These are phyloP conservation scores for Anagrus nilaparvatae DNA, from an alignment of 1,140 invertebrate species.

Conservation along the genomic window DNA sequence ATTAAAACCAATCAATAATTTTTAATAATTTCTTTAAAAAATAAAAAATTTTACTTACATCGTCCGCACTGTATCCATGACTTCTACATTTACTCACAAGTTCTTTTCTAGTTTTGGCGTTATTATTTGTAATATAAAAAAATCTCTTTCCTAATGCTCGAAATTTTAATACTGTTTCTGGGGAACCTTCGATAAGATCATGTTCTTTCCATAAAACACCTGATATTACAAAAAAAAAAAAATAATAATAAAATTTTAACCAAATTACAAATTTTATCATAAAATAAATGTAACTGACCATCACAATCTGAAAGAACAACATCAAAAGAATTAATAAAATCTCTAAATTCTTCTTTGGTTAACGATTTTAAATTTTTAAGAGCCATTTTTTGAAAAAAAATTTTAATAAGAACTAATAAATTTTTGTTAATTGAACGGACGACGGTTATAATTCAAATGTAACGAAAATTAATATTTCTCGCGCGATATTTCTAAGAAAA, in stretches of 20 bases:
- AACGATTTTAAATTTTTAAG: conserved; percentile 20
- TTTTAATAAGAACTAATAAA: too few species aligned
- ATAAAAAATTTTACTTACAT: too few species aligned
- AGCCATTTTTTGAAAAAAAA: conserved; percentile 21
- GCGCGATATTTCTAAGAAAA: too few species aligned
- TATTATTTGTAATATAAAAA: conserved; percentile 89
- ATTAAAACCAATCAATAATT: too few species aligned
- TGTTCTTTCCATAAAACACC: conserved; percentile 79
- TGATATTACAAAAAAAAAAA: too few species aligned
- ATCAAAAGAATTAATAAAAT: conserved; percentile 37
- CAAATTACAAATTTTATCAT: too few species aligned
- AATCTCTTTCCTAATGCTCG: conserved; percentile 67
- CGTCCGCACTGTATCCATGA: conserved; percentile 59
- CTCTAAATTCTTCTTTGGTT: conserved; percentile 26
- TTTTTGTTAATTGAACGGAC: too few species aligned
- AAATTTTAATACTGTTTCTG: conserved; percentile 60
- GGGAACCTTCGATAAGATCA: conserved; percentile 55
- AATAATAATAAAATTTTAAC: too few species aligned
- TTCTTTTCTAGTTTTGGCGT: conserved; percentile 70
- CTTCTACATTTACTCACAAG: conserved; percentile 65
- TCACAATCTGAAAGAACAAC: conserved; percentile 42
- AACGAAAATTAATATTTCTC: too few species aligned
- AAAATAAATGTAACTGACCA: conserved; percentile 35
- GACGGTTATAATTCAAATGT: too few species aligned
- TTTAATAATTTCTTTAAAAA: conserved; percentile 60